These are phyloP conservation scores for Carabus problematicus DNA, from an alignment of 2,888 invertebrate genomes.

Conservation along the genomic window DNA sequence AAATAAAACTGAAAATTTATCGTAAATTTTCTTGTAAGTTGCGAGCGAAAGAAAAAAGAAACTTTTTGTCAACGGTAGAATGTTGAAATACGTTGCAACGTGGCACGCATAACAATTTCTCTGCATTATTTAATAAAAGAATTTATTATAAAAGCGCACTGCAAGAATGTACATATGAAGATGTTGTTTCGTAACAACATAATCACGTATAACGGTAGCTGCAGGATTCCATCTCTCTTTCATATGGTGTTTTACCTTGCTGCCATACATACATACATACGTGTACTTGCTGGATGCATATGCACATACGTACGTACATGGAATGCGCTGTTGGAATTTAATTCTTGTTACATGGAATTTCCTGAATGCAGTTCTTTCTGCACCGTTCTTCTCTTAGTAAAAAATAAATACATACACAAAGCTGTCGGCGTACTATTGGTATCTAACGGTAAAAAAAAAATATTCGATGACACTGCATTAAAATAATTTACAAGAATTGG, in stretches of 20 bases:
- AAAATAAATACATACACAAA: slow-evolving; percentile 3
- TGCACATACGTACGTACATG: slow-evolving; percentile 9
- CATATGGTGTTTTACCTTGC: not conserved
- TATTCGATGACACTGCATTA: not conserved
- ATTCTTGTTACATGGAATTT: slow-evolving; percentile 32
- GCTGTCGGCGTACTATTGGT: too few relatives aligned
- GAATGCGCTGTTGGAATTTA: slow-evolving; percentile 33
- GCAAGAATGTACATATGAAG: not conserved
- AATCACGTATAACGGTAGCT: not conserved
- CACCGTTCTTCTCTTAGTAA: not conserved
- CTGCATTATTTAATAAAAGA: slow-evolving; percentile 8
- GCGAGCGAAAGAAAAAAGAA: too few relatives aligned
- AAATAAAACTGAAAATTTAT: too few relatives aligned
- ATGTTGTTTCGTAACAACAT: slow-evolving; percentile 12
- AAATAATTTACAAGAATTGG: not conserved
- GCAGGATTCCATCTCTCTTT: not conserved
- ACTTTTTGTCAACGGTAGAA: too few relatives aligned
- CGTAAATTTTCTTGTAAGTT: too few relatives aligned
- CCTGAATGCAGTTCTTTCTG: slow-evolving; percentile 23
- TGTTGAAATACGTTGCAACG: too few relatives aligned
- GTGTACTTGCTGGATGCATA: not conserved
- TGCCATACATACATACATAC: not conserved
- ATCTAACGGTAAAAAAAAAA: too few relatives aligned
- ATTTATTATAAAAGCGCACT: not conserved
- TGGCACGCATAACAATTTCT: not conserved